Percentiles rank a stretch among this genome's conserved stretches.
Conservation (phyloP, 2,797 vertebrate species). For the Aphelocoma californica region DNA sequence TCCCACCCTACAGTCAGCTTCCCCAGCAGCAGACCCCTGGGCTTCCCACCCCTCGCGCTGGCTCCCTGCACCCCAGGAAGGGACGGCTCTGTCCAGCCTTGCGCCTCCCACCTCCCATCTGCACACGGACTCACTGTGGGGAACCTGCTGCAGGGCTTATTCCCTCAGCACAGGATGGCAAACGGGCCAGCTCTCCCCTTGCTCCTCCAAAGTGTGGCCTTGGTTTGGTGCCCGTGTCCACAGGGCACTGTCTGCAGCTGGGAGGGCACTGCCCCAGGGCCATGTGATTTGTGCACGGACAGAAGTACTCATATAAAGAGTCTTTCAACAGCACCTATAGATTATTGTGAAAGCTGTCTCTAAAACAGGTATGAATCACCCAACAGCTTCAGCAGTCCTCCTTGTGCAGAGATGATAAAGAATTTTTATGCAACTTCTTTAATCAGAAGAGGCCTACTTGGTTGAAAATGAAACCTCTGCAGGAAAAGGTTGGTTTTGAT, state of each 20-base stretch:
- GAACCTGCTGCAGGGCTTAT: background rate
- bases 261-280: background rate
- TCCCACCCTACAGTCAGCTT: background rate
- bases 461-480: constrained; percentile 58
- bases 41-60: rapidly evolving
- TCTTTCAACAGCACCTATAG: background rate
- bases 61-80: background rate
- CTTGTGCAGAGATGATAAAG: constrained; percentile 24
- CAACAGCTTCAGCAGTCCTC: background rate
- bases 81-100: background rate
- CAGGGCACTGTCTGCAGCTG: background rate
- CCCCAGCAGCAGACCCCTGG: background rate
- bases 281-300: rapidly evolving
- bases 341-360: background rate
- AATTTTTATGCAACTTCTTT: constrained; percentile 53
- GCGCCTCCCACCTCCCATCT: rapidly evolving
- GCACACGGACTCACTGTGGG: rapidly evolving
- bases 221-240: background rate
- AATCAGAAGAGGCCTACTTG: constrained; percentile 52
- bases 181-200: rapidly evolving
- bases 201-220: rapidly evolving
- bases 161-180: background rate
- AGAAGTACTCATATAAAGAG: background rate
- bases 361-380: constrained; percentile 12
- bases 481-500: constrained; percentile 65